phyloP scores from a whole-genome alignment of 2,888 invertebrate species.

The Hirtodrosophila trivittata region DNA sequence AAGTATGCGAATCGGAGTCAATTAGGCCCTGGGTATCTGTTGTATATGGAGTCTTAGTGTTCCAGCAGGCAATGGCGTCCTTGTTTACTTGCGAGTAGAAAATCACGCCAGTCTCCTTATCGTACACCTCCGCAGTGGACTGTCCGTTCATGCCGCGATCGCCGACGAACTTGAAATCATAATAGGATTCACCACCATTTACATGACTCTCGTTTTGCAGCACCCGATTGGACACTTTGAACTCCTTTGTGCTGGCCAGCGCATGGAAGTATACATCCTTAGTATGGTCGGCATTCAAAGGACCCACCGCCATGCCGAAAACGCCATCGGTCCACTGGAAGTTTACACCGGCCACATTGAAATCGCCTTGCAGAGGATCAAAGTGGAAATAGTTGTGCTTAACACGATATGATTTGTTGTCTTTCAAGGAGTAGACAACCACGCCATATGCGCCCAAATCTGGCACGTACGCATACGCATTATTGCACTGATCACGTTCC shows the following conservation, averaged over 20 bases:
- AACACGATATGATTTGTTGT: slow-evolving; percentile 91
- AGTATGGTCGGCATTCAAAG: slow-evolving; percentile 85
- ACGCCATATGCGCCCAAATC: slow-evolving; percentile 91
- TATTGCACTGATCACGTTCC: slow-evolving; percentile 88
- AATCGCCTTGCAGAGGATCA: slow-evolving; percentile 90
- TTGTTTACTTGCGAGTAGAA: slow-evolving; percentile 92
- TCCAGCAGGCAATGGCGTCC: slow-evolving; percentile 93
- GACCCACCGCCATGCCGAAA: slow-evolving; percentile 89
- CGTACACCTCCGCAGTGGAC: slow-evolving; percentile 89
- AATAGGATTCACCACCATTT: slow-evolving; percentile 88
- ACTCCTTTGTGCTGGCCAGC: slow-evolving; percentile 91
- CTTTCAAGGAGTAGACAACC: slow-evolving; percentile 90
- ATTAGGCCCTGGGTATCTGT: slow-evolving; percentile 88
- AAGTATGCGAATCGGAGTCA: slow-evolving; percentile 87
- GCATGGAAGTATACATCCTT: slow-evolving; percentile 93
- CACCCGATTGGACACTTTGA: slow-evolving; percentile 89
- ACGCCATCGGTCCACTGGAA: slow-evolving; percentile 95
- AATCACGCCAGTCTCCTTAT: slow-evolving; percentile 88
- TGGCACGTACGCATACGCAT: slow-evolving; percentile 91
- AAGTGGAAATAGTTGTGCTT: slow-evolving; percentile 93
- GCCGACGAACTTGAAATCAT: slow-evolving; percentile 89
- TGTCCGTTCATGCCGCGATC: slow-evolving; percentile 89
- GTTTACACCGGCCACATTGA: slow-evolving; percentile 90
- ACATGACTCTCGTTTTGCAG: slow-evolving; percentile 89
- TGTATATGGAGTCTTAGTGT: slow-evolving; percentile 87